Base-by-base conservation (phyloP, 2,888 invertebrate genomes). In the Caenorhabditis sulstoni region DNA sequence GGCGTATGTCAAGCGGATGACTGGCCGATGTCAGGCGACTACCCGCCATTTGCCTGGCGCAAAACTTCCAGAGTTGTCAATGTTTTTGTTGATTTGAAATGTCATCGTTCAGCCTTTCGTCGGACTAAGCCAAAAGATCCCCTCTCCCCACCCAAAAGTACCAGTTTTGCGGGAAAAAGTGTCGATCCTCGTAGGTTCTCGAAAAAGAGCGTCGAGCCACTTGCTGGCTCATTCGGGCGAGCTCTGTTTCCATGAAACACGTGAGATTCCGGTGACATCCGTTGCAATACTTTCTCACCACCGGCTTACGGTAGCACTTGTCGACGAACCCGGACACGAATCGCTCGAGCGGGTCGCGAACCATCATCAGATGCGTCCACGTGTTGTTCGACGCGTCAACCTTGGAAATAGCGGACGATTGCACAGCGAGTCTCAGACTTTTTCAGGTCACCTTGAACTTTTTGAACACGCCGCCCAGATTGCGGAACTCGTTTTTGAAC, bases 121-220 rank as follows among this genome's bases (percentile, higher is more conserved):
- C n/a, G n/a, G n/a, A n/a, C n/a, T n/a, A n/a, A n/a, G n/a, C n/a
- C n/a, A n/a, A n/a, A n/a, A n/a, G n/a, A n/a, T n/a, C n/a, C n/a
- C n/a, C n/a, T n/a, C n/a, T n/a, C 23, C 29, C 29, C 37, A 58
- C 41, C 11, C 41, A 41, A 11, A 14, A 64, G 20, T 44, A 85
- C 86, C 86, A 86, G 61, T 75, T 85, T 37, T 86, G 86, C n/a
- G 86, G 86, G 65, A 83, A 86, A 50, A 86, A 82, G 47, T 86
- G 86, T 37, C 76, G 50, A 49, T 83, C 83, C 23, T 83, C 83
- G 53, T 64, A 81, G 47, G 75, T 82, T 52, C 50, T 58, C 35
- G 41, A 23, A 50, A 78, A 77, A 12, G 20, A 45, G 22, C 55
- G 47, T 3, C 55, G 16, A 9, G 39, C 37, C 1, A 77, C 52